Conservation (phyloP, 2,888 invertebrate species). For the Leucoma salicis region DNA sequence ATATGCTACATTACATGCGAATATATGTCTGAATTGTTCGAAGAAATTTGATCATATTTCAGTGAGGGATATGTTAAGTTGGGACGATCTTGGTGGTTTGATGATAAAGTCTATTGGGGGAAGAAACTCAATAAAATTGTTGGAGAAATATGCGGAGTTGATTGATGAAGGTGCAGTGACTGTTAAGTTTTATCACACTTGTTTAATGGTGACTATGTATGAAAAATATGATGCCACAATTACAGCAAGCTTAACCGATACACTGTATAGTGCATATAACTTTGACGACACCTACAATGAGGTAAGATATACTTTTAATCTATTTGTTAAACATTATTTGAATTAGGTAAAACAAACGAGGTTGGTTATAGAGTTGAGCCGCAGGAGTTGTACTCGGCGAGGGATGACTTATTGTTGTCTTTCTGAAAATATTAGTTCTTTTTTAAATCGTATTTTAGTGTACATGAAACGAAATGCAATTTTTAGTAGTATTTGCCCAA, state of each 20-base stretch:
- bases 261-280: slow-evolving; percentile 63
- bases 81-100: slow-evolving; percentile 82
- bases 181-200: slow-evolving; percentile 83
- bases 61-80: slow-evolving; percentile 76
- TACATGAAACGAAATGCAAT: too few species aligned
- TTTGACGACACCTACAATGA: slow-evolving; percentile 61
- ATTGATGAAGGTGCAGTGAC: slow-evolving; percentile 83
- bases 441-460: too few species aligned
- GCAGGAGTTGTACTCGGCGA: too few species aligned
- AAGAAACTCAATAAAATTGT: slow-evolving; percentile 77
- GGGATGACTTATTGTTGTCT: too few species aligned
- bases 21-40: slow-evolving; percentile 84
- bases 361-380: too few species aligned
- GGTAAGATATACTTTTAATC: slow-evolving; percentile 43
- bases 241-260: slow-evolving; percentile 57
- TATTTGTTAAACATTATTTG: too few species aligned
- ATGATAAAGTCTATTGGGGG: slow-evolving; percentile 84
- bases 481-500: too few species aligned
- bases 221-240: slow-evolving; percentile 65
- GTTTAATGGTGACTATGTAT: slow-evolving; percentile 72
- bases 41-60: slow-evolving; percentile 68
- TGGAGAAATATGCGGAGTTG: slow-evolving; percentile 78
- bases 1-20: slow-evolving; percentile 80
- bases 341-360: too few species aligned
- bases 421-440: too few species aligned